phyloP scores from a whole-genome alignment of 2,113 vertebrate species.

The Gasterosteus nipponicus region DNA sequence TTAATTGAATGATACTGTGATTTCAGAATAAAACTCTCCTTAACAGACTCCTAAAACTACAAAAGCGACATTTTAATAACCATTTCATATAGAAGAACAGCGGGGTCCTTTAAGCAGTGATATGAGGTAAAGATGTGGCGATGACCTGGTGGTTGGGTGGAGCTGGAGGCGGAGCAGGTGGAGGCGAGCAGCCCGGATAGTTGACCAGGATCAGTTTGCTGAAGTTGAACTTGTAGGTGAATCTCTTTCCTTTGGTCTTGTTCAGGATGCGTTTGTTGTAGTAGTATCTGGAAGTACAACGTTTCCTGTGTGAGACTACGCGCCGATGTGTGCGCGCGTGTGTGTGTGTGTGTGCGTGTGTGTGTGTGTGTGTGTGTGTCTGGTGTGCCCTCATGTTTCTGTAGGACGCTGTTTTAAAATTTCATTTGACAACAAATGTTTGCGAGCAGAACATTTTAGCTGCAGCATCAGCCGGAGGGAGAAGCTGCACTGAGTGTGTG shows the following conservation, averaged over 20 bases:
- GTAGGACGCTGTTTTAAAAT: constrained; percentile 16
- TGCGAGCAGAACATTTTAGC: constrained; percentile 19
- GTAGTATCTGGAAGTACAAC: constrained; percentile 82
- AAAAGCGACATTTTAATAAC: neutral
- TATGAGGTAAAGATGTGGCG: neutral
- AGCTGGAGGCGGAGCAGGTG: neutral
- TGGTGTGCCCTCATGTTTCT: constrained; percentile 11
- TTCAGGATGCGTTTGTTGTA: constrained; percentile 89
- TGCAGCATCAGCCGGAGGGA: constrained; percentile 32
- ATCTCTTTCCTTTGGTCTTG: constrained; percentile 91
- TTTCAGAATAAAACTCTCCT: constrained; percentile 42
- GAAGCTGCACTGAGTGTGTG: constrained; percentile 22
- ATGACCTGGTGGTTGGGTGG: constrained; percentile 54
- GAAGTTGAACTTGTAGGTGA: constrained; percentile 93
- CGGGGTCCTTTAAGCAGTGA: constrained; percentile 8
- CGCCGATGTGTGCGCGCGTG: constrained; percentile 7
- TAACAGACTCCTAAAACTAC: neutral
- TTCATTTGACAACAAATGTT: constrained; percentile 43
- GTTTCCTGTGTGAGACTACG: constrained; percentile 26
- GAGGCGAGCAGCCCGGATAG: constrained; percentile 66
- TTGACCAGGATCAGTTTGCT: constrained; percentile 85
- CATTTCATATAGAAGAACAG: neutral
- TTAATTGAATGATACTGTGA: neutral
- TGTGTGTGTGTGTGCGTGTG: constrained; percentile 6
- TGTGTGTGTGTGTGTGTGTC: neutral